Evolutionary conservation across 35 echinoderm and acorn worm species (phyloP).

Genomic region (Lytechinus pictus): DNA sequence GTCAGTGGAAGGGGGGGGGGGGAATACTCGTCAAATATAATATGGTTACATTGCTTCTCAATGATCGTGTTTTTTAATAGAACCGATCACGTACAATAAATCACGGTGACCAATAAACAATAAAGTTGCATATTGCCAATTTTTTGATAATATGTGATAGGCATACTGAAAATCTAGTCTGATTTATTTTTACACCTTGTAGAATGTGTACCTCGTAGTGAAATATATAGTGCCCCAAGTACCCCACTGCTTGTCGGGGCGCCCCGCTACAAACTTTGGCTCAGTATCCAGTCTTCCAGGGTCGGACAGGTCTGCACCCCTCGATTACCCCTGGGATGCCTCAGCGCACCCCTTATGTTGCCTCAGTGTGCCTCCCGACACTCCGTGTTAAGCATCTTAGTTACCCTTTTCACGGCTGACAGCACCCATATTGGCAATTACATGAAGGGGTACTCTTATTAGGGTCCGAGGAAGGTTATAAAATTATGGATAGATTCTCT

Average conservation of each 20-base stretch:
- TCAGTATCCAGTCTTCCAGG: neutral
- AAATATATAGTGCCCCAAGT: neutral
- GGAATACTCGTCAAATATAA: too few relatives aligned
- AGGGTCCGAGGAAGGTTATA: neutral
- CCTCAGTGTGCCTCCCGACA: neutral
- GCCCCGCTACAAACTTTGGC: neutral
- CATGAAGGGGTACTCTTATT: neutral
- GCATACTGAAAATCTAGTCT: neutral
- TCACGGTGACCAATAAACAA: neutral
- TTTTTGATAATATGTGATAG: neutral
- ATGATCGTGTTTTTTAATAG: too few relatives aligned
- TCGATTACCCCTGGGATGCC: neutral
- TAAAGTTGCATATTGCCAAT: neutral
- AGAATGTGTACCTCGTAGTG: neutral
- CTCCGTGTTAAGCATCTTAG: neutral
- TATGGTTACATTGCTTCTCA: too few relatives aligned
- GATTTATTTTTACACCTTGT: neutral
- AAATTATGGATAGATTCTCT: neutral
- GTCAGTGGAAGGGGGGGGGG: too few relatives aligned
- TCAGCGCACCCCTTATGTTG: neutral
- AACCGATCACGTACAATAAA: too few relatives aligned
- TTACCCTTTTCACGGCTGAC: neutral
- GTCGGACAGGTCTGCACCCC: neutral
- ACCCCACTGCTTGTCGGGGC: neutral
- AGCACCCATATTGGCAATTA: neutral